Conservation (phyloP, 2,797 vertebrate species). For the Sebastes itinus region DNA sequence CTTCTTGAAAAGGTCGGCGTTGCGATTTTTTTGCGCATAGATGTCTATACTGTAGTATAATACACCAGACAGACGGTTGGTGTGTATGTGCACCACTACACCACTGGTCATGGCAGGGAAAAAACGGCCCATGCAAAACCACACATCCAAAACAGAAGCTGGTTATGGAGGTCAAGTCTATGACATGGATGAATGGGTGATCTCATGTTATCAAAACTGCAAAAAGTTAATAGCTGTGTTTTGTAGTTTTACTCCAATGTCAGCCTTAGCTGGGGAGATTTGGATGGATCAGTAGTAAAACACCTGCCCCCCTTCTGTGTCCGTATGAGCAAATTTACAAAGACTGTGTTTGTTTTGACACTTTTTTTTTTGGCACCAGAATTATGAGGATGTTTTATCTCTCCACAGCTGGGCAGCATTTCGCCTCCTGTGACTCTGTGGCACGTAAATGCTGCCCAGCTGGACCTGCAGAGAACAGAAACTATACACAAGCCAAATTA, state of each 20-base stretch:
- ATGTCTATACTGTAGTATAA: background rate
- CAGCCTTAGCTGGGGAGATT: constrained; percentile 79
- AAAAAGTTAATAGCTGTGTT: constrained; percentile 54
- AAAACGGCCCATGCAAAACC: constrained; percentile 61
- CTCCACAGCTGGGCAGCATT: constrained; percentile 34
- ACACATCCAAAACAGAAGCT: constrained; percentile 60
- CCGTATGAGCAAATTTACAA: background rate
- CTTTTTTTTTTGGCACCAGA: background rate
- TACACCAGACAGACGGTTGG: background rate
- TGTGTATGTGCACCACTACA: constrained; percentile 26
- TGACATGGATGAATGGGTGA: constrained; percentile 60
- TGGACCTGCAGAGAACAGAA: constrained; percentile 4
- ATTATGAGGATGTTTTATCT: background rate
- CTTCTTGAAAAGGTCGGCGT: background rate
- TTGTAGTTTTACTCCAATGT: constrained; percentile 47
- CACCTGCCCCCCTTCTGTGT: constrained; percentile 2
- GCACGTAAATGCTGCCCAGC: constrained; percentile 14
- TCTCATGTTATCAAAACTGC: constrained; percentile 59
- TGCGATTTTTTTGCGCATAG: background rate
- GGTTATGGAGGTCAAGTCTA: constrained; percentile 59
- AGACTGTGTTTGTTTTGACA: background rate
- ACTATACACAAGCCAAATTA: constrained; percentile 5
- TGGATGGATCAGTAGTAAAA: constrained; percentile 67
- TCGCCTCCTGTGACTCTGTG: background rate
- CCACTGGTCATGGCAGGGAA: constrained; percentile 69